A percentile compares a stretch with the other conserved stretches of the same genome.
These are phyloP conservation scores for Scortum barcoo DNA, from an alignment of 2,113 vertebrate species.

Conservation along the genomic window DNA sequence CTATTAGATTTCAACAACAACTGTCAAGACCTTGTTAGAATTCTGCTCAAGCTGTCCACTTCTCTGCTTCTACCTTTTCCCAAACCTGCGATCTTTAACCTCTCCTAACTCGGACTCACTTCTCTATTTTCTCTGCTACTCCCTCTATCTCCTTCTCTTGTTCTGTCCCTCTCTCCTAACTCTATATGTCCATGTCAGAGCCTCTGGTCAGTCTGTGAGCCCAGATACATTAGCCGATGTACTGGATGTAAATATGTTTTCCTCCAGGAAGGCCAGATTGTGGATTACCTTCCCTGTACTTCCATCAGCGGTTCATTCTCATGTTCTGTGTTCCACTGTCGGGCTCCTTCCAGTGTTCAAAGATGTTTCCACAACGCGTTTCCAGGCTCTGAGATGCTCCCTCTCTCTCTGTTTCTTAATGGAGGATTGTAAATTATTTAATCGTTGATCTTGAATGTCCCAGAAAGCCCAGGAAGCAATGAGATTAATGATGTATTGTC, in stretches of 20 bases:
- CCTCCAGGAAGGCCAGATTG: constrained; percentile 57
- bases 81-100: constrained; percentile 43
- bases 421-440: constrained; percentile 80
- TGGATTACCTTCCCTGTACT: constrained; percentile 45
- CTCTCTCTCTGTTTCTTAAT: constrained; percentile 51
- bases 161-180: constrained; percentile 22
- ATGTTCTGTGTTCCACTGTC: constrained; percentile 56
- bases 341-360: constrained; percentile 62
- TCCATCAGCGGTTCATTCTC: constrained; percentile 51
- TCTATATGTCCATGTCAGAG: constrained; percentile 61
- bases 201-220: constrained; percentile 72
- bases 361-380: constrained; percentile 46
- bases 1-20: constrained; percentile 56
- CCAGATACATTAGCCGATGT: constrained; percentile 66
- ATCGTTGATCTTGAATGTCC: constrained; percentile 78
- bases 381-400: constrained; percentile 59
- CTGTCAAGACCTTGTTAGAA: constrained; percentile 49
- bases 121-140: constrained; percentile 31
- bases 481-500: constrained; percentile 82
- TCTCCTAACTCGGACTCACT: constrained; percentile 32
- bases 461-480: constrained; percentile 77
- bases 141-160: constrained; percentile 21
- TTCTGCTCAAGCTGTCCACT: constrained; percentile 52
- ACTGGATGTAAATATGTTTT: constrained; percentile 81
- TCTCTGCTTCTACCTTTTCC: constrained; percentile 41